A percentile compares a stretch with the other conserved stretches of the same genome.
Conservation (phyloP, 2,888 invertebrate genomes). For the Eupithecia subfuscata region DNA sequence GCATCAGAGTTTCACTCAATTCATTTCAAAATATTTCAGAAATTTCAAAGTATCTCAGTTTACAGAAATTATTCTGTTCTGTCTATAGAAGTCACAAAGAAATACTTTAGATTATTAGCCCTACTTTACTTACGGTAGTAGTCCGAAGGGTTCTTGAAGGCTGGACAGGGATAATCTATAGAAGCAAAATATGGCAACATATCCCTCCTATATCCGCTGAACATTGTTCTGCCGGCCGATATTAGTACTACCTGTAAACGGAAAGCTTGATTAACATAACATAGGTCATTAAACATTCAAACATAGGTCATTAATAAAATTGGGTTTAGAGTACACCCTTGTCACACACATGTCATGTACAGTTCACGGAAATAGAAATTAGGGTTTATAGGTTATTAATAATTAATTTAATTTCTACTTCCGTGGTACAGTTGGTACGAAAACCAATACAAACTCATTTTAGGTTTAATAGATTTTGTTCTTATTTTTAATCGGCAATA, state of each 20-base stretch:
- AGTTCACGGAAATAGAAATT: too few relatives aligned
- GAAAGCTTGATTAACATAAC: not conserved
- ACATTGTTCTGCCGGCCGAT: constrained; percentile 96
- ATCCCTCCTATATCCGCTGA: constrained; percentile 93
- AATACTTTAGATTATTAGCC: too few relatives aligned
- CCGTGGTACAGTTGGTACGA: not conserved
- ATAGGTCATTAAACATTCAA: too few relatives aligned
- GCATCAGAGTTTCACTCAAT: too few relatives aligned
- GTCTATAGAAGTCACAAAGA: not conserved
- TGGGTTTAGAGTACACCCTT: constrained; percentile 1
- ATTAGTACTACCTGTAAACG: constrained; percentile 87
- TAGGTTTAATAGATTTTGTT: not conserved
- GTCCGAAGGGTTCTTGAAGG: constrained; percentile 98
- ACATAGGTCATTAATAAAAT: constrained; percentile 6
- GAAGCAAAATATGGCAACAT: constrained; percentile 97
- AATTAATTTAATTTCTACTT: too few relatives aligned
- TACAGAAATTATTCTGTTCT: too few relatives aligned
- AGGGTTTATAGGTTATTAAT: too few relatives aligned
- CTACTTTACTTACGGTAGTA: constrained; percentile 91
- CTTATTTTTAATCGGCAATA: not conserved
- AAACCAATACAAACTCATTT: not conserved
- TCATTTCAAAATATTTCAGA: too few relatives aligned
- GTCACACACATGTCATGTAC: constrained; percentile 3
- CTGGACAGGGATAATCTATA: constrained; percentile 96
- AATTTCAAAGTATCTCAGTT: too few relatives aligned